Evolutionary conservation across 2,113 vertebrate genomes (phyloP).

Genomic region (Hydrochoerus hydrochaeris): DNA sequence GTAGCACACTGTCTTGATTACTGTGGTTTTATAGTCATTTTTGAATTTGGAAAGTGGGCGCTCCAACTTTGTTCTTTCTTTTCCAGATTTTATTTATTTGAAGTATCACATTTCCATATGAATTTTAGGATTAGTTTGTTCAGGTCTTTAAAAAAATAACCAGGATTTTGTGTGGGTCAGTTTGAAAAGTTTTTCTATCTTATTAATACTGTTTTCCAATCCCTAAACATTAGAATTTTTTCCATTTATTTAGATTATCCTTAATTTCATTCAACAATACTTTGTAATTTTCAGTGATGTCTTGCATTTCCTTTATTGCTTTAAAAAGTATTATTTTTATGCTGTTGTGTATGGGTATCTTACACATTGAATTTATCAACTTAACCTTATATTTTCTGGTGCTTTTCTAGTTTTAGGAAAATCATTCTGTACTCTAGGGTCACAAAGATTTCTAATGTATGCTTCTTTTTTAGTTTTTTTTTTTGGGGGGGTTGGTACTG

Average conservation of each 20-base stretch:
- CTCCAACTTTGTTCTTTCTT: background rate
- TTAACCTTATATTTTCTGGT: background rate
- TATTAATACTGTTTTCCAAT: background rate
- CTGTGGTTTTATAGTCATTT: background rate
- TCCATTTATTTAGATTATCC: background rate
- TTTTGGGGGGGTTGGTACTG: too few relatives aligned
- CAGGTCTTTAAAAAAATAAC: background rate
- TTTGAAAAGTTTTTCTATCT: background rate
- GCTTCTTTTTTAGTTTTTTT: background rate
- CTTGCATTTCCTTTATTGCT: too few relatives aligned
- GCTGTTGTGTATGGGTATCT: background rate
- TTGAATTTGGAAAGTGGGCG: background rate
- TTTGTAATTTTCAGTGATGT: too few relatives aligned
- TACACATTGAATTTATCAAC: background rate
- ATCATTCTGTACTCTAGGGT: background rate
- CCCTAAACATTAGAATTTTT: background rate
- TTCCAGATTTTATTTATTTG: background rate
- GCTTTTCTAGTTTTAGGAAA: slow-evolving; percentile 22
- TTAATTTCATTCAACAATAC: background rate
- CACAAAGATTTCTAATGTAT: background rate
- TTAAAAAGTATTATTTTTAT: background rate
- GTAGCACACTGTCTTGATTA: background rate
- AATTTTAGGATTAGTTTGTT: slow-evolving; percentile 1
- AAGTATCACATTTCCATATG: background rate
- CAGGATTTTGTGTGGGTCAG: background rate